Evolutionary conservation across 2,113 vertebrate genomes (phyloP).

Genomic region (Rhinogobius similis): DNA sequence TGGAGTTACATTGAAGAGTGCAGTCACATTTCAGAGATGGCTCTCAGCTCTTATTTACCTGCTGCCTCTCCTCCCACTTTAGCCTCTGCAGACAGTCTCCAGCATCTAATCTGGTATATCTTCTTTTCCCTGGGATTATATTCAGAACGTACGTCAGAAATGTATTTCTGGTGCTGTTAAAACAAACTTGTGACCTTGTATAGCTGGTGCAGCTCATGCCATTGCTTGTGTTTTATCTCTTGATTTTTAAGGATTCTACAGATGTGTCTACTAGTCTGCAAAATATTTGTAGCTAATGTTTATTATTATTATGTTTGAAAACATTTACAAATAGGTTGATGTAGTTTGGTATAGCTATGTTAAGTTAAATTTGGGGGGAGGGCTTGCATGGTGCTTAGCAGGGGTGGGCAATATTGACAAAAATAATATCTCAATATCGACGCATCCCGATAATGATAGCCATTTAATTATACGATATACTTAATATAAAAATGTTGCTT

Average conservation of each 20-base stretch:
- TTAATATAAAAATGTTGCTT: no score
- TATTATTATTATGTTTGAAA: background rate
- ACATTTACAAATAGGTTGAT: no score
- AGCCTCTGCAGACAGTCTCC: constrained; percentile 50
- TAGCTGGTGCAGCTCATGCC: background rate
- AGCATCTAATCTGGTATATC: constrained; percentile 46
- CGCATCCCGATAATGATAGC: no score
- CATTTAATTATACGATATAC: no score
- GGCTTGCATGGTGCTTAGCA: no score
- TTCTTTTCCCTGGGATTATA: constrained; percentile 31
- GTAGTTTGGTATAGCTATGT: no score
- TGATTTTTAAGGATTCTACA: background rate
- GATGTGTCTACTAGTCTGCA: background rate
- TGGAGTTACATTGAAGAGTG: constrained; percentile 77
- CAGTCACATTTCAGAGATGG: constrained; percentile 76
- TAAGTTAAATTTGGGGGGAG: no score
- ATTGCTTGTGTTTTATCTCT: background rate
- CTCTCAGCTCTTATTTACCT: constrained; percentile 70
- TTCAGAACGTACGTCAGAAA: constrained; percentile 25
- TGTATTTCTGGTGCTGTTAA: constrained; percentile 17
- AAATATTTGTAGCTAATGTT: background rate
- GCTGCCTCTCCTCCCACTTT: constrained; percentile 51
- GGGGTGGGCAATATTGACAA: no score
- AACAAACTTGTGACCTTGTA: constrained; percentile 16
- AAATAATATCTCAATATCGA: no score